Conservation (phyloP, 2,113 vertebrate species). For the Callospermophilus lateralis region DNA sequence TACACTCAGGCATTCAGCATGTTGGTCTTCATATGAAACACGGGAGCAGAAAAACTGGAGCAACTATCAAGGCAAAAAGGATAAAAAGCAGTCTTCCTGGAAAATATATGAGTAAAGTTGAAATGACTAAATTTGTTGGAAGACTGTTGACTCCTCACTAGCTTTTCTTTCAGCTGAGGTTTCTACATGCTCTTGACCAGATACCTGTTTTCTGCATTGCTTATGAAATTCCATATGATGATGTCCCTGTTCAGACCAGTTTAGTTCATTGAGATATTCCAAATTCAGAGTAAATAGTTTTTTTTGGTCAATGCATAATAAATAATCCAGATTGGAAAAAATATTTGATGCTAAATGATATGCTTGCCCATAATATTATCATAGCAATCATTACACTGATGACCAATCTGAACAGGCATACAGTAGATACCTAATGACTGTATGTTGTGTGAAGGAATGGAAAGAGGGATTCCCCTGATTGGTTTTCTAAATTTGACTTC, state of each 20-base stretch:
- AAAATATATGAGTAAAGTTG: constrained; percentile 39
- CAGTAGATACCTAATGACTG: background rate
- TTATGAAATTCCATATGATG: constrained; percentile 14
- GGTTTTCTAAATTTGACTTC: background rate
- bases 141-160: background rate
- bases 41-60: constrained; percentile 51
- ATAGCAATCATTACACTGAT: background rate
- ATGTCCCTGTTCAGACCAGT: background rate
- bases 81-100: constrained; percentile 27
- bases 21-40: constrained; percentile 58
- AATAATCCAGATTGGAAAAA: background rate
- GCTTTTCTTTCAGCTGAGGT: constrained; percentile 8
- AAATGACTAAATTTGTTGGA: constrained; percentile 45
- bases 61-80: constrained; percentile 44
- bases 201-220: background rate
- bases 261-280: background rate
- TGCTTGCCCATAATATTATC: constrained; percentile 1
- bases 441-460: constrained; percentile 6
- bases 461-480: background rate
- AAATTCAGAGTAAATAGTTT: background rate
- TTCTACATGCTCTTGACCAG: background rate
- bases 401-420: background rate
- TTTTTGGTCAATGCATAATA: no score
- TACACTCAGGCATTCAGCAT: background rate
- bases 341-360: constrained; percentile 6